Evolutionary conservation across 53 echinoderm and acorn worm species (phyloP), one percentile per base, ranked within the genome.

Genomic region (Stichopus horrens): DNA sequence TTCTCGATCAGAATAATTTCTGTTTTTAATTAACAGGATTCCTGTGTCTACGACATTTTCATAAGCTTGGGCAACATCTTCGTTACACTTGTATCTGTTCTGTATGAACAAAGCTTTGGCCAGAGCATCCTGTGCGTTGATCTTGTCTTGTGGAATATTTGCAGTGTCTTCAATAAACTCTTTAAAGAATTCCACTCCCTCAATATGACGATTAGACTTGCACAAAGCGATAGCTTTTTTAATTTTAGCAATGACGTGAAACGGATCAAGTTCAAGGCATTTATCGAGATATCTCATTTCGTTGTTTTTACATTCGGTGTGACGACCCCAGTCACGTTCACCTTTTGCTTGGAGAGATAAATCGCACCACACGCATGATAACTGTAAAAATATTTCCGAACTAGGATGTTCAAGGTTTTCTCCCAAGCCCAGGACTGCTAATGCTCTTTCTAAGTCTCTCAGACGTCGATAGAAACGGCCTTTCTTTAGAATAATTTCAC

Each of bases 401-500:
- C 56, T 57, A 16, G 80, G 80, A 79, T 79, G 55, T 57, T 55
- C 19, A 11, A 79, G 16, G 19, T 55, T n/a, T 79, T 79, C 80
- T 1, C 80, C 80, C 13, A 14, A 20, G 7, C 19, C 5, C 0
- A 79, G 53, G 18, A 54, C 80, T 7, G n/a, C n/a, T 5, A 79
- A 7, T 16, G 80, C 80, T 18, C 22, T 21, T 13, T 20, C 5
- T 21, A 14, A 55, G 4, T 79, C 57, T 4, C 14, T 0, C 22
- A 56, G 53, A 56, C 80, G 58, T 5, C 57, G 80, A 57, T 55
- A 79, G 53, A 79, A 79, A 7, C 78, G 54, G 5, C 78, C 78
- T 52, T 78, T 78, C 10, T 78, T 78, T 10, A 78, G 23, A 11
- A 78, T 78, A 16, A 78, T 8, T 78, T 78, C 78, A 78, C 78